Conservation (phyloP, 2,888 invertebrate species). For the Cyclophora albipunctata region DNA sequence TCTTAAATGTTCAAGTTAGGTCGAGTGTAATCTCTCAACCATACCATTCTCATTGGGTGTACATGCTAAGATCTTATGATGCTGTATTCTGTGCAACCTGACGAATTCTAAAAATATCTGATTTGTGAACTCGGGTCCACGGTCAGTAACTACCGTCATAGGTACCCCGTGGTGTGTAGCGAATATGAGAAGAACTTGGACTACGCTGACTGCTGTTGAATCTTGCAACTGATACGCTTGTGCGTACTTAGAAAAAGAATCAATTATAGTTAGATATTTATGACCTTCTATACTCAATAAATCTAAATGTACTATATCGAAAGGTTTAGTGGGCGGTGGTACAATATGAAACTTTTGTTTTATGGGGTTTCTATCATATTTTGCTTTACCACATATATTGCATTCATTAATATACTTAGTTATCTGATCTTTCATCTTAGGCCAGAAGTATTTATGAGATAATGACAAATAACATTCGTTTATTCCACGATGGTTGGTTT, state of each 20-base stretch:
- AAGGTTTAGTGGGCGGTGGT: conserved; percentile 9
- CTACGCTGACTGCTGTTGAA: conserved; percentile 12
- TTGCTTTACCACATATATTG: conserved; percentile 16
- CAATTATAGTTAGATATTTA: conserved; percentile 18
- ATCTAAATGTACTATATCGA: conserved; percentile 19
- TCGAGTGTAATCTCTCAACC: conserved; percentile 10
- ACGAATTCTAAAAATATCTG: conserved; percentile 5
- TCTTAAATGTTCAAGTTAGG: not conserved
- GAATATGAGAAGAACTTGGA: conserved; percentile 13
- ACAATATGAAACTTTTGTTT: conserved; percentile 5
- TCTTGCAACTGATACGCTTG: conserved; percentile 17
- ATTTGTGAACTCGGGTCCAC: conserved; percentile 5
- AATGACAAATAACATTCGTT: conserved; percentile 19
- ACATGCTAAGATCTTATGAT: conserved; percentile 9
- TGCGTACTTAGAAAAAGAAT: conserved; percentile 15
- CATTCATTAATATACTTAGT: conserved; percentile 1
- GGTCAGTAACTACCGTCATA: conserved; percentile 17
- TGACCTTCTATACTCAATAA: conserved; percentile 7
- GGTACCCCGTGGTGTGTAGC: conserved; percentile 15
- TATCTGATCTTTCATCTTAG: conserved; percentile 21
- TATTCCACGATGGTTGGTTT: conserved; percentile 23
- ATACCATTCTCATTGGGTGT: conserved; percentile 15
- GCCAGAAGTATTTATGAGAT: conserved; percentile 20
- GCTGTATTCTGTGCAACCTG: conserved; percentile 11
- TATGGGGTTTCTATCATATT: conserved; percentile 19